Evolutionary conservation across 2,797 vertebrate genomes (phyloP), one percentile per base, ranked within the genome.

Genomic region (Etheostoma perlongum): DNA sequence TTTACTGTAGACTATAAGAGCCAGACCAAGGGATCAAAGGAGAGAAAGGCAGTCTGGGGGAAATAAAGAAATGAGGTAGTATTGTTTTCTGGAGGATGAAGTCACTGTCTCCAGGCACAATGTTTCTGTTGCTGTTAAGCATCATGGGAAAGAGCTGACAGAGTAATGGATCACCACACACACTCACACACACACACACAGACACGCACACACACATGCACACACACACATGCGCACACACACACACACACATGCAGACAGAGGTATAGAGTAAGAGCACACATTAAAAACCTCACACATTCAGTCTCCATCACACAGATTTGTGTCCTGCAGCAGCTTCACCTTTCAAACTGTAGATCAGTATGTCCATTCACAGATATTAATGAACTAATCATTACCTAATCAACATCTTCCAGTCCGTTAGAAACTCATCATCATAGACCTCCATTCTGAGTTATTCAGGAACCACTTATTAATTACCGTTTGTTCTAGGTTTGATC

Each of bases 121-220:
- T 85, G 77, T 90, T 89, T 81, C 83, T 83, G 82, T 91, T 90
- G 85, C 88, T 82, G 78, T 89, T 86, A 81, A 91, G 81, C 85
- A 87, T 91, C 88, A 88, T 87, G 79, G 88, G 83, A 87, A 90
- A 82, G 72, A 75, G 79, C 72, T 91, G 89, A 91, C 90, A 89
- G 65, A 72, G 82, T 92, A 89, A 91, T 91, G 75, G 89, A 92
- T 93, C 88, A 88, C 85, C 75, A 66, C 79, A 69, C 44, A 44
- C 42, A 44, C 42, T 2, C 42, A 44, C 42, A 44, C 42, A 44
- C 13, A 44, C 42, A 44, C 13, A 44, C 42, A 14, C 42, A 44
- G 4, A 5, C 42, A 44, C 42, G 4, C 36, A 36, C 36, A 14
- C 11, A 44, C 10, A 11, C 42, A 44, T 12, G 4, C 42, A 44